Evolutionary conservation across 2,888 invertebrate genomes (phyloP), one percentile per base, ranked within the genome.

Genomic region (Acheta domesticus): DNA sequence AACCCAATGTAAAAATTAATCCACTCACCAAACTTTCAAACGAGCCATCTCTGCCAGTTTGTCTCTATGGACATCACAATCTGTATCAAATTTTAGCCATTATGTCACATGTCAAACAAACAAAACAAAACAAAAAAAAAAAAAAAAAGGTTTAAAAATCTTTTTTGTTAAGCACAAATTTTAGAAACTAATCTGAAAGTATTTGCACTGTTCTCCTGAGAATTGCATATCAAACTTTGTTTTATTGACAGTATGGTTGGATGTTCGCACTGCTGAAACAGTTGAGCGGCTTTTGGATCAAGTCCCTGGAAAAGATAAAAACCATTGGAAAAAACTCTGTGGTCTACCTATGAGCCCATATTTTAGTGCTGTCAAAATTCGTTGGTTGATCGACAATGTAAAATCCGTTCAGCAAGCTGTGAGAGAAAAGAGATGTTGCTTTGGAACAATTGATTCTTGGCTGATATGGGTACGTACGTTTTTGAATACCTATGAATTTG

Each of bases 401-500:
- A 89, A 91, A 2, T 90, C 90, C 62, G 93, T 98, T 1, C 89
- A 90, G 83, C 88, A 91, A 82, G 94, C 96, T 0, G 88, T 95
- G 8, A 87, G 89, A 77, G 90, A 92, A 76, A 91, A 92, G 20
- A 90, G 90, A 80, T 95, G 96, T 84, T 88, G 93, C 84, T 95
- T 95, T 85, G 96, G 96, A 78, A 99, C 97, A 75, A 92, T 99
- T 16, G 99, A 99, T 86, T 92, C 96, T 0, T 99, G 99, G 98
- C 87, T 99, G 23, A 91, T 99, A 85, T 99, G 97, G 96, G 95
- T 95, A 88, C 86, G 82, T 82, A 20, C 75, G 21, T 62, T 74
- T 48, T 36, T 75, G 36, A 75, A 12, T 12, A 0, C 36, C 36
- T 36, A 8, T 36, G 36, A 36, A 36, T 36, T 36, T 36, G 4